Evolutionary conservation across 2,797 vertebrate genomes (phyloP).

Genomic region (Anguilla pacifica): DNA sequence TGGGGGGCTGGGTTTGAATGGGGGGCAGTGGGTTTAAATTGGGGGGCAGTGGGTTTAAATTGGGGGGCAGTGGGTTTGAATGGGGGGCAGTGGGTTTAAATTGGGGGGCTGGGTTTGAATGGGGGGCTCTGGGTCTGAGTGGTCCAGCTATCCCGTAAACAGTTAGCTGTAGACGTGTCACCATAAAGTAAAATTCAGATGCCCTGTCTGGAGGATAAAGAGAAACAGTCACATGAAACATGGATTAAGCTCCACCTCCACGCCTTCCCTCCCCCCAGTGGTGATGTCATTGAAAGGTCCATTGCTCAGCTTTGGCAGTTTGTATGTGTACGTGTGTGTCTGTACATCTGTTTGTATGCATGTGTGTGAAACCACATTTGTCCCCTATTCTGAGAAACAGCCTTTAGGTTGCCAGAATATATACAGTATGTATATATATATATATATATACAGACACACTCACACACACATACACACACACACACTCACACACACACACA

Average conservation of each 20-base stretch:
- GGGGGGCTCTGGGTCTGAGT: constrained; percentile 44
- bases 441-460: constrained; percentile 59
- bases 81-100: background rate
- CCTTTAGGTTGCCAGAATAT: constrained; percentile 60
- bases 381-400: constrained; percentile 51
- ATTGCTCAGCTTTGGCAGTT: constrained; percentile 16
- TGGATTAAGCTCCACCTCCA: constrained; percentile 30
- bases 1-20: too few species aligned
- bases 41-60: too few species aligned
- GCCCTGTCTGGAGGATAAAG: constrained; percentile 47
- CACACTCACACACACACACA: too few species aligned
- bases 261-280: background rate
- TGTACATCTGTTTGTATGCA: background rate
- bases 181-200: constrained; percentile 62
- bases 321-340: background rate
- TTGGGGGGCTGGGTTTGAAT: too few species aligned
- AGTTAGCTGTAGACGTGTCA: constrained; percentile 58
- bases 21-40: too few species aligned
- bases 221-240: constrained; percentile 47
- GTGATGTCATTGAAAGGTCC: constrained; percentile 48
- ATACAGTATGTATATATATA: constrained; percentile 52
- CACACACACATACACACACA: too few species aligned
- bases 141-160: constrained; percentile 42
- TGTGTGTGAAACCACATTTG: background rate
- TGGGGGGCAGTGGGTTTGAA: background rate